A percentile compares a stretch with the other conserved stretches of the same genome.
Evolutionary conservation across 2,113 vertebrate genomes (phyloP).

Genomic region (Tonatia bakeri): DNA sequence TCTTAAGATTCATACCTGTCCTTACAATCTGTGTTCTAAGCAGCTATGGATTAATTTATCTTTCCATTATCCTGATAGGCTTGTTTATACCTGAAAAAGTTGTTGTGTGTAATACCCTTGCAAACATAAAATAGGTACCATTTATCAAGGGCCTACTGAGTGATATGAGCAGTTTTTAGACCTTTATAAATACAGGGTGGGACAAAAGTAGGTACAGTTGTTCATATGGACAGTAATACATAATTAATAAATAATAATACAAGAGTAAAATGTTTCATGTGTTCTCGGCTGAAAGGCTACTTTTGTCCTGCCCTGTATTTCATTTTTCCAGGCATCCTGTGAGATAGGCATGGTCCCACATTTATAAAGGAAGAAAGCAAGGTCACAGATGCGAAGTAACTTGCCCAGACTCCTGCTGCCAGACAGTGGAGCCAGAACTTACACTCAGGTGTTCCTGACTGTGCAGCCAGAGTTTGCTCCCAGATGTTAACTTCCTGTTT

Average conservation of each 20-base stretch:
- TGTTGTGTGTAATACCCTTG: neutral
- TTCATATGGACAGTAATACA: neutral
- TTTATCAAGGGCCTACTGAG: neutral
- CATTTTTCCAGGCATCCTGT: neutral
- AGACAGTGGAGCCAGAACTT: neutral
- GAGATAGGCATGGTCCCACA: neutral
- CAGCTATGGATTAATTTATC: neutral
- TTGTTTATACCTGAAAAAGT: neutral
- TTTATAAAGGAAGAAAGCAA: neutral
- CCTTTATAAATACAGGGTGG: neutral
- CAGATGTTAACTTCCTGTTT: neutral
- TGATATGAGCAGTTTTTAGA: neutral
- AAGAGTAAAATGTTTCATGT: neutral
- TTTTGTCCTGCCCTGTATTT: neutral
- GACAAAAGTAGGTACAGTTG: neutral
- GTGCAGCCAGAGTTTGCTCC: neutral
- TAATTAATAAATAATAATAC: neutral
- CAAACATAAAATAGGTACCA: neutral
- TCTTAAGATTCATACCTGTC: neutral
- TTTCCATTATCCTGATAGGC: neutral
- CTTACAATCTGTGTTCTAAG: neutral
- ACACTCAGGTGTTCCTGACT: neutral
- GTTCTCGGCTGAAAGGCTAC: neutral
- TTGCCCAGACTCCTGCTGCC: neutral
- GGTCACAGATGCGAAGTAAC: neutral